phyloP scores from a whole-genome alignment of 2,888 invertebrate genomes.

The Agonopterix heracliana region DNA sequence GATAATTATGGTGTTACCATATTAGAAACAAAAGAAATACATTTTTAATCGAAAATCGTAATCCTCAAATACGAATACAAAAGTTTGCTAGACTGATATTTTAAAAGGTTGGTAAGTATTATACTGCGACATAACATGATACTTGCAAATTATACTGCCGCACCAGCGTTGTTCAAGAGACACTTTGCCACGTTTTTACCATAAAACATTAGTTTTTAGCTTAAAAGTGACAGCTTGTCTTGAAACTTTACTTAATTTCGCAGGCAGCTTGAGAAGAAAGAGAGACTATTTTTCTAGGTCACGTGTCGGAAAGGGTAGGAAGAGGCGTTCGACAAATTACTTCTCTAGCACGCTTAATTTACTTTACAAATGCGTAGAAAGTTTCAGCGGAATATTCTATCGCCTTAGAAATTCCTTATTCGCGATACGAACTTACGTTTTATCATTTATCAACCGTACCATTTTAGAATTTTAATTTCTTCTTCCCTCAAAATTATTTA shows the following conservation, averaged over 20 bases:
- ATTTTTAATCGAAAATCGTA: too few relatives aligned
- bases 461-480: background rate
- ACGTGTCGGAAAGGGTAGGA: constrained; percentile 41
- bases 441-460: constrained; percentile 10
- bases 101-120: too few relatives aligned
- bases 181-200: background rate
- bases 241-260: constrained; percentile 45
- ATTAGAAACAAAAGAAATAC: too few relatives aligned
- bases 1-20: too few relatives aligned
- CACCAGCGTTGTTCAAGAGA: background rate
- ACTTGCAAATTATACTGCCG: background rate
- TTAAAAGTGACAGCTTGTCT: constrained; percentile 41
- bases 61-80: background rate
- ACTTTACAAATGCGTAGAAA: constrained; percentile 58
- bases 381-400: constrained; percentile 41
- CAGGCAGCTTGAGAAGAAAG: constrained; percentile 10
- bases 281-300: constrained; percentile 45
- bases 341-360: constrained; percentile 53
- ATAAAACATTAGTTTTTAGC: constrained; percentile 21
- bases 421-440: constrained; percentile 13
- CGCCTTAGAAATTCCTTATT: constrained; percentile 17
- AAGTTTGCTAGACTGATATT: background rate
- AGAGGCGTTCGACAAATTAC: constrained; percentile 54
- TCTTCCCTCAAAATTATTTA: background rate
- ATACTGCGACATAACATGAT: background rate